These are phyloP conservation scores for Hymenopus coronatus DNA, from an alignment of 2,888 invertebrate genomes.

Conservation along the genomic window DNA sequence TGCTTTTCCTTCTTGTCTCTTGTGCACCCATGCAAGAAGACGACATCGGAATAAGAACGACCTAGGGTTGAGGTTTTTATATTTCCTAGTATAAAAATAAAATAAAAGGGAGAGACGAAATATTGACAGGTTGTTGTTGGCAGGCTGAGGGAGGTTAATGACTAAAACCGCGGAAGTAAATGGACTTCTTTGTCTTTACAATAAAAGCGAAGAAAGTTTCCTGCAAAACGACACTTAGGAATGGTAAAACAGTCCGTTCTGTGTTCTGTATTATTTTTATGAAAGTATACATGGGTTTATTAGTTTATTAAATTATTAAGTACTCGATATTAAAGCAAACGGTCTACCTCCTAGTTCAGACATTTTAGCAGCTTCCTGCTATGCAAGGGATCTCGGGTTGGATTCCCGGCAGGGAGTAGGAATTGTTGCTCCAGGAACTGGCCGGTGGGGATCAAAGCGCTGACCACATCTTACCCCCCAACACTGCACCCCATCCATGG, in stretches of 20 bases:
- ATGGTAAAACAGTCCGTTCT: neutral
- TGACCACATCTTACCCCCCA: no score
- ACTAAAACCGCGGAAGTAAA: constrained; percentile 18
- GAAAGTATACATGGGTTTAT: no score
- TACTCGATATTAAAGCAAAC: no score
- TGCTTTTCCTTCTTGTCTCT: neutral
- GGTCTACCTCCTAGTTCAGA: no score
- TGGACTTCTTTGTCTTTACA: neutral
- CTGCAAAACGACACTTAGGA: neutral
- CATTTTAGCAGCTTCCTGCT: no score
- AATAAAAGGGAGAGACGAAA: neutral
- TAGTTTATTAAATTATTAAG: no score
- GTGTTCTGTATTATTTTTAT: neutral
- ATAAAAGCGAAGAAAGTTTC: neutral
- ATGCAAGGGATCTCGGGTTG: no score
- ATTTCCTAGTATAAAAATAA: neutral
- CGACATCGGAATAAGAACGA: neutral
- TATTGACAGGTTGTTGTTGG: constrained; percentile 28
- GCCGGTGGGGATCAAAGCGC: no score
- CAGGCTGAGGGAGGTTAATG: constrained; percentile 17
- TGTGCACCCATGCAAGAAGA: neutral
- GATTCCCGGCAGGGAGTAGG: no score
- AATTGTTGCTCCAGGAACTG: no score
- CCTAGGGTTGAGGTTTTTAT: neutral
- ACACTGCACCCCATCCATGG: no score